These are phyloP conservation scores for Sitobion miscanthi DNA, from an alignment of 1,140 invertebrate genomes.

Conservation along the genomic window DNA sequence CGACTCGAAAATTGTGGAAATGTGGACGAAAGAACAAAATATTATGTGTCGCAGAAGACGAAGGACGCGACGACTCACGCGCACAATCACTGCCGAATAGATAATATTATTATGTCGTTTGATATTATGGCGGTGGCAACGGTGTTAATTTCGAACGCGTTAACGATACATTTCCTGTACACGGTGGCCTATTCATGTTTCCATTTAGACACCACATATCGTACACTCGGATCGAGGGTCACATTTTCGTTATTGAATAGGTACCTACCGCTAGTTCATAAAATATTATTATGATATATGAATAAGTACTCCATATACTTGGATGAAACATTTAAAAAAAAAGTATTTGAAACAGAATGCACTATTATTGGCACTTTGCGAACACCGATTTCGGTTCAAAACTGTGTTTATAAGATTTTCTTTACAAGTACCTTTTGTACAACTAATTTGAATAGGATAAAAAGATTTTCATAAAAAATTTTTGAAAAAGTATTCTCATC, in stretches of 20 bases:
- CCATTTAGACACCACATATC: neutral
- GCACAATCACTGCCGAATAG: neutral
- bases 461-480: neutral
- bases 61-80: neutral
- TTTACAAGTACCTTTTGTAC: too few relatives aligned
- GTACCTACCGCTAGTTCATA: neutral
- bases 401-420: neutral
- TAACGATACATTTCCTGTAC: conserved; percentile 55
- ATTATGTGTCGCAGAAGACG: neutral
- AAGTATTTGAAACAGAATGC: neutral
- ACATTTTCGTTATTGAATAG: neutral
- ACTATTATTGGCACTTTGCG: neutral
- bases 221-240: conserved; percentile 16
- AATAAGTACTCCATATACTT: neutral
- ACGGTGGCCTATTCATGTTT: neutral
- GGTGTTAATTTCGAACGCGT: conserved; percentile 21
- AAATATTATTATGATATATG: neutral
- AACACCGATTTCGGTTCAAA: neutral
- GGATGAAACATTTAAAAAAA: neutral
- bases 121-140: neutral
- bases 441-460: neutral
- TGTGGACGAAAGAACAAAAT: neutral
- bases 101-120: neutral
- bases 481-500: too few relatives aligned
- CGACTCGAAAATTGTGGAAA: neutral